Conservation (phyloP, 1,140 invertebrate genomes). For the Temnothorax curvispinosus region DNA sequence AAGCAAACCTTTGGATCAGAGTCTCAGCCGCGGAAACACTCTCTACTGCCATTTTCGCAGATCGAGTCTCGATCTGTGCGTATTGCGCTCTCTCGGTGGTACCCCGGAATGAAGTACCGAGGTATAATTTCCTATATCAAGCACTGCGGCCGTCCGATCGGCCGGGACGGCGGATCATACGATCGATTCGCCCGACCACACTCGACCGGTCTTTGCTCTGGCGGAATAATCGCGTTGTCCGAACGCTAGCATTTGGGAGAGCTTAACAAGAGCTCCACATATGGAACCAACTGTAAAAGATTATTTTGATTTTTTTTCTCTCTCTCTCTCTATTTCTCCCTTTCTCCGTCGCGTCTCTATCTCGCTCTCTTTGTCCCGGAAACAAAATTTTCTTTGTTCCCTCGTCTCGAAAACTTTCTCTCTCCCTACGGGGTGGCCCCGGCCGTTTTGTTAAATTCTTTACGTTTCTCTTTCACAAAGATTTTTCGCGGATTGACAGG, state of each 20-base stretch:
- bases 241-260: conserved; percentile 76
- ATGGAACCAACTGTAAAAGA: not conserved
- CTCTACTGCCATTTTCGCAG: conserved; percentile 84
- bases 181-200: conserved; percentile 78
- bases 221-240: conserved; percentile 68
- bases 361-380: conserved; percentile 27
- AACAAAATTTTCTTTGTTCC: not conserved
- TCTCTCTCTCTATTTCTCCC: conserved; percentile 14
- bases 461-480: conserved; percentile 4
- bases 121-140: conserved; percentile 68
- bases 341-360: conserved; percentile 62
- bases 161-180: conserved; percentile 75
- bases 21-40: conserved; percentile 85
- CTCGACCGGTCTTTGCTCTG: conserved; percentile 72
- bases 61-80: conserved; percentile 77
- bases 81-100: conserved; percentile 7
- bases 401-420: not conserved
- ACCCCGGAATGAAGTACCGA: conserved; percentile 22
- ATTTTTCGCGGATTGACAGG: not conserved
- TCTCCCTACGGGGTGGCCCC: not conserved
- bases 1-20: conserved; percentile 86
- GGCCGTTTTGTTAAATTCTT: not conserved
- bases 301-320: not conserved
- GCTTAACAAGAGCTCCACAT: conserved; percentile 5
- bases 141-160: conserved; percentile 76